A percentile compares a stretch with the other conserved stretches of the same genome.
phyloP scores from a whole-genome alignment of 2,797 vertebrate species.

The Enteromius fasciolatus region DNA sequence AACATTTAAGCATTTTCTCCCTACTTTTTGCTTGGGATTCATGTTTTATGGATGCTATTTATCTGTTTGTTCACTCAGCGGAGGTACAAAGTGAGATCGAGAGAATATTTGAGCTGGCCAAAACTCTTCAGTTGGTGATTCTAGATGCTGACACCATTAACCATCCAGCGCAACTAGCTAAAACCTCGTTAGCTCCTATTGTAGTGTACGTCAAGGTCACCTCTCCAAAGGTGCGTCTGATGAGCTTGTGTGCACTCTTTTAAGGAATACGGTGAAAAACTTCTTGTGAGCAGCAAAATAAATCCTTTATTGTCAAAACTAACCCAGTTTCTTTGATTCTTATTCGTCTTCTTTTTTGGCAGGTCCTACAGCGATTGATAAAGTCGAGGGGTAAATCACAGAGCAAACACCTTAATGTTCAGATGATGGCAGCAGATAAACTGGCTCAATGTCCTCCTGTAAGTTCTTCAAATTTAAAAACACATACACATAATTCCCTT shows the following conservation, averaged over 20 bases:
- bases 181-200: constrained; percentile 94
- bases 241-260: not conserved
- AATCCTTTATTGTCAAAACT: not conserved
- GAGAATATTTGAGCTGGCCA: constrained; percentile 95
- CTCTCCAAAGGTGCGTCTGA: constrained; percentile 86
- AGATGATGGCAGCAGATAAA: constrained; percentile 97
- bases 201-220: constrained; percentile 95
- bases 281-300: not conserved
- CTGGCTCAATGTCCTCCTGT: constrained; percentile 94
- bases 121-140: constrained; percentile 92
- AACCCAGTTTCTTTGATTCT: not conserved
- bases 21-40: not conserved
- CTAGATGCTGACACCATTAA: constrained; percentile 96
- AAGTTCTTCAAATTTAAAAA: constrained; percentile 67
- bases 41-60: constrained; percentile 36
- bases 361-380: constrained; percentile 93
- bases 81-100: constrained; percentile 98
- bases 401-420: constrained; percentile 96
- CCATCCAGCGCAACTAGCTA: constrained; percentile 92
- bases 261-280: not conserved
- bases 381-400: constrained; percentile 97
- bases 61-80: constrained; percentile 70
- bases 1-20: not conserved
- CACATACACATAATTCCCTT: not conserved
- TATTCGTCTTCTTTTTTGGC: constrained; percentile 31